Percentiles rank a stretch among this genome's conserved stretches.
phyloP scores from a whole-genome alignment of 92 coral and sea anemone species.

The Ricordea florida region DNA sequence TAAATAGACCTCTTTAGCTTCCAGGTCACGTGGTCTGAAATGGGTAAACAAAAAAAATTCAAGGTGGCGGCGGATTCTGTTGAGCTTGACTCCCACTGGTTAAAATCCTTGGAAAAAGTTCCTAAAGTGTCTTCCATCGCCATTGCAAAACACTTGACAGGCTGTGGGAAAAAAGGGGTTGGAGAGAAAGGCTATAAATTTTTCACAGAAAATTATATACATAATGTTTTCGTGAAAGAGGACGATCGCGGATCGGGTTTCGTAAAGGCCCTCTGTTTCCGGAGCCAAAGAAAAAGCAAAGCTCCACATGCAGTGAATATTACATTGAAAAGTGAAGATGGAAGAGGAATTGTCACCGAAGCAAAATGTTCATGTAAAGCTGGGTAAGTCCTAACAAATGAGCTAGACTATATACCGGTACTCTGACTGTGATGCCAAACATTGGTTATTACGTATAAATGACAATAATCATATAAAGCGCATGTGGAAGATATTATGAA shows the following conservation, averaged over 20 bases:
- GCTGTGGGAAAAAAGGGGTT: conserved; percentile 35
- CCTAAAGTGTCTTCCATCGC: background rate
- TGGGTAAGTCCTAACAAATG: too few relatives aligned
- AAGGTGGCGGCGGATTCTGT: background rate
- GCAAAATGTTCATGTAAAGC: too few relatives aligned
- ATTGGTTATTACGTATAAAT: too few relatives aligned
- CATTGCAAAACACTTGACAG: conserved; percentile 18
- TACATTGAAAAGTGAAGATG: conserved; percentile 4
- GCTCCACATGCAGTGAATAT: conserved; percentile 28
- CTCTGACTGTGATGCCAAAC: too few relatives aligned
- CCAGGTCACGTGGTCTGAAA: conserved; percentile 7
- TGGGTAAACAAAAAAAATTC: conserved; percentile 7
- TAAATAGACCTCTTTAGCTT: conserved; percentile 29
- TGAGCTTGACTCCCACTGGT: too few relatives aligned
- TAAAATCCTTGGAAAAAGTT: background rate
- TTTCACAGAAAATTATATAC: conserved; percentile 20
- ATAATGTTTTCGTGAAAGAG: conserved; percentile 19
- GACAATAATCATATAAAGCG: too few relatives aligned
- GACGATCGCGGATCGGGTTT: background rate
- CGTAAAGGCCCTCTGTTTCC: conserved; percentile 11
- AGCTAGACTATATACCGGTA: too few relatives aligned
- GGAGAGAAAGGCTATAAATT: conserved; percentile 41
- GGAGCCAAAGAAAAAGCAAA: conserved; percentile 37
- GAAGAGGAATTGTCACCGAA: conserved; percentile 5
- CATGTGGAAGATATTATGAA: too few relatives aligned